A percentile compares a stretch with the other conserved stretches of the same genome.
These are phyloP conservation scores for Timema podura DNA, from an alignment of 2,888 invertebrate genomes.

Conservation along the genomic window DNA sequence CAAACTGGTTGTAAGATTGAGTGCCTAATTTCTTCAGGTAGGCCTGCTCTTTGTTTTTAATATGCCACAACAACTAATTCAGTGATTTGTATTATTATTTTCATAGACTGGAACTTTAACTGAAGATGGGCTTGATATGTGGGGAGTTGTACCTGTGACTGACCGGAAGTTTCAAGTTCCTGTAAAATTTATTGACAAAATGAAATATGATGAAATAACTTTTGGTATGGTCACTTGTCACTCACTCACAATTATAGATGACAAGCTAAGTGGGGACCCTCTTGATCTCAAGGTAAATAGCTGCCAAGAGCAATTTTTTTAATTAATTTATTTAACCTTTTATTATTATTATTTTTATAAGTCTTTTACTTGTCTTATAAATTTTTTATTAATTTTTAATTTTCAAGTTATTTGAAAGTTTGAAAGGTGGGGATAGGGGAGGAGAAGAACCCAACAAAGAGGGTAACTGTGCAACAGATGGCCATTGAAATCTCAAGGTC, in stretches of 20 bases:
- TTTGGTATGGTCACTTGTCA: constrained; percentile 90
- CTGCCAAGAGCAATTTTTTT: background rate
- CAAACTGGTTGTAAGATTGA: no score
- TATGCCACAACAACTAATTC: constrained; percentile 14
- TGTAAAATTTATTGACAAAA: constrained; percentile 47
- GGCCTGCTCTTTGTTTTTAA: no score
- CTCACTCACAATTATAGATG: constrained; percentile 86
- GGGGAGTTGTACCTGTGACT: constrained; percentile 76
- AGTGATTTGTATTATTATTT: constrained; percentile 25
- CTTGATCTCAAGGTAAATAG: constrained; percentile 76
- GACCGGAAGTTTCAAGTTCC: constrained; percentile 48
- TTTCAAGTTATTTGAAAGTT: no score
- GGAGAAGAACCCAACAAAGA: no score
- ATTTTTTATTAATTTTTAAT: no score
- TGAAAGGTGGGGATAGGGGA: no score
- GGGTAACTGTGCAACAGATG: no score
- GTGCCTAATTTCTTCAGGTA: no score
- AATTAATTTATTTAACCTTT: background rate
- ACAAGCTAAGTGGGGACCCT: constrained; percentile 86
- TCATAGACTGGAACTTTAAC: constrained; percentile 89
- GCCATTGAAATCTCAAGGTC: no score
- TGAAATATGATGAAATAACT: constrained; percentile 54
- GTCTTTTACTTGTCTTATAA: no score
- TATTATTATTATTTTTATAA: background rate
- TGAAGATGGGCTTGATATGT: constrained; percentile 93